Base-by-base conservation (phyloP, 2,888 invertebrate genomes). In the Tridacna crocea region DNA sequence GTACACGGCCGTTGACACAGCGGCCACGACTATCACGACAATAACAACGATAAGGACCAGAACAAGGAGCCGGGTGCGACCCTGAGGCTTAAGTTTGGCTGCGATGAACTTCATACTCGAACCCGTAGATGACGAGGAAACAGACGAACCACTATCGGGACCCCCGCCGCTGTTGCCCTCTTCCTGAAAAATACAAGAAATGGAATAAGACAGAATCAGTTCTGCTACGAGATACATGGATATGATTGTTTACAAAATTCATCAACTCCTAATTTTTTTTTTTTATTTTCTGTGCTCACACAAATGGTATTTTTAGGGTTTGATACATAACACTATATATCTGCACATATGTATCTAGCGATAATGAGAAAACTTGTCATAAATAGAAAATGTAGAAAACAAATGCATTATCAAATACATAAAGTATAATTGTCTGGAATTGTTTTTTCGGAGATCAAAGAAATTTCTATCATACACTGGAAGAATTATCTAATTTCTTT, bases 31-130 rank as follows among this genome's bases (percentile, higher is more conserved):
- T 4, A 83, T 51, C 0, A 83, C 72, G 19, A 73, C 77, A 10
- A 83, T 55, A 46, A 80, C 12, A n/a, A 83, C 46, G 26, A 83
- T 63, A 10, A 74, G 22, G 12, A 61, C 75, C 47, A 83, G 55
- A 22, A 63, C 60, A 11, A 80, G 22, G 63, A 77, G 75, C n/a
- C 83, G 75, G 12, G 61, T 68, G 4, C 75, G 80, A 36, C 83
- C 75, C 51, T 83, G 63, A 15, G 68, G 46, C 48, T 80, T 77
- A 26, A 83, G 77, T 55, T 83, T 80, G 6, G 74, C 48, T 13
- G 77, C 48, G 17, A 83, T 74, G 51, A 77, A 65, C 73, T 83
- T 83, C 77, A 80, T 83, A 47, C 77, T 75, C 24, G 85, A 85
- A 58, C 60, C 78, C 13, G 80, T 70, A 4, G 83, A 83, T 11